These are phyloP conservation scores for Chamaedrilus cognettii DNA, from an alignment of 2,888 invertebrate genomes.

Conservation along the genomic window DNA sequence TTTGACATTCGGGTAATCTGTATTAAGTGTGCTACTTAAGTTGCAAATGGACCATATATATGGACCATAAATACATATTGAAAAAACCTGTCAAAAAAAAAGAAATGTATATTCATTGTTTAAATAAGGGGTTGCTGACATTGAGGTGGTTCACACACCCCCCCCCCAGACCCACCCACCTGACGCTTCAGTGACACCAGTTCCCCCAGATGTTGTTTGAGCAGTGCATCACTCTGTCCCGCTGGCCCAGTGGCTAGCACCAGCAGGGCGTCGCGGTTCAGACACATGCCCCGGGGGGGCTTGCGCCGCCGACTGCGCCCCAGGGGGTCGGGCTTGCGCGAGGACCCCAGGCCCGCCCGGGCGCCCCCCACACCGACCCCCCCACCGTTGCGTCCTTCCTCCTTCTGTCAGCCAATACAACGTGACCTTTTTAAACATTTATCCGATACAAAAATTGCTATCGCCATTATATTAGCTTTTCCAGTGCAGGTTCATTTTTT, in stretches of 20 bases:
- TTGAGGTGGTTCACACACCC: not conserved
- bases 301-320: slow-evolving; percentile 69
- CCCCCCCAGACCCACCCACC: slow-evolving; percentile 68
- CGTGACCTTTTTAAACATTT: no score
- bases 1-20: not conserved
- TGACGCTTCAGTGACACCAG: slow-evolving; percentile 92
- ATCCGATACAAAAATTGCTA: no score
- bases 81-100: no score
- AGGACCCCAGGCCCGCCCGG: slow-evolving; percentile 30
- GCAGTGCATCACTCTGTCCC: slow-evolving; percentile 78
- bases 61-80: no score
- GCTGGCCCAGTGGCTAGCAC: slow-evolving; percentile 80
- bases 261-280: slow-evolving; percentile 95
- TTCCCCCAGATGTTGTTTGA: slow-evolving; percentile 91
- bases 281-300: slow-evolving; percentile 95
- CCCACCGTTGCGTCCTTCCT: not conserved
- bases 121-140: not conserved
- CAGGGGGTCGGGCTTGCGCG: slow-evolving; percentile 62
- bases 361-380: slow-evolving; percentile 19
- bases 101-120: no score
- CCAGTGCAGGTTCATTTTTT: no score
- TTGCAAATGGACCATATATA: no score
- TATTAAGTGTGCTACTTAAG: no score
- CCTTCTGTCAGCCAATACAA: no score
- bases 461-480: no score